Evolutionary conservation across 37 sponge, comb jelly and placozoan genomes (phyloP), one percentile per base, ranked within the genome.

Genomic region (Theonella swinhoei): DNA sequence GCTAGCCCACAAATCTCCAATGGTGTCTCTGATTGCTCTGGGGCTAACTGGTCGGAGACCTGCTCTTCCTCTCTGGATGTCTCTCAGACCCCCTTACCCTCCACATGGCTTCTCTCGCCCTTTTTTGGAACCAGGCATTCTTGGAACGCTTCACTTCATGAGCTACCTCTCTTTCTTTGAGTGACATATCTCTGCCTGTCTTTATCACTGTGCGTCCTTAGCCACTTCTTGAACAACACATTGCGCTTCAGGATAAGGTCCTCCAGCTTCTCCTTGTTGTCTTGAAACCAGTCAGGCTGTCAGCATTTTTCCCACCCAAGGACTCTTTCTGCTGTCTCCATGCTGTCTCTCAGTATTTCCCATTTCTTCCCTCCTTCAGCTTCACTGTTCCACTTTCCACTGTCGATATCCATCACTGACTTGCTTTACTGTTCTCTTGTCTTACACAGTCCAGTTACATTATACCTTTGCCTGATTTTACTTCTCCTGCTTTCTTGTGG

Each of bases 201-300:
- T 39, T 11, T 62, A 9, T 61, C 4, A 5, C 60, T 7, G 32
- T 54, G 47, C 38, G 81, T 40, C 37, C 23, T 40, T 71, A 80
- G 33, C 83, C 83, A 82, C 23, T 24, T 42, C 62, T 42, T 17
- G 40, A 82, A 82, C 62, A 82, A 39, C 73, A 34, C 61, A 61
- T 82, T 82, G 20, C 83, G 17, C 39, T 42, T 80, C 19, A 14
- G 31, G 31, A 72, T 82, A 23, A 70, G 30, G 68, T 79, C 68
- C 68, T 79, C 36, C 43, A 64, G 38, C 68, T 37, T 37, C 9
- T 34, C 8, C 31, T 68, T 28, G 29, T 79, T 81, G n/a, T 77
- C 78, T 54, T 25, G 29, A 59, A 81, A 70, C 82, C 82, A 81
- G 73, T 81, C 72, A 1, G 72, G 66, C 42, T 81, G 58, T 29